These are phyloP conservation scores for Temnopleurus reevesii DNA, from an alignment of 53 echinoderm and acorn worm genomes.

Conservation along the genomic window DNA sequence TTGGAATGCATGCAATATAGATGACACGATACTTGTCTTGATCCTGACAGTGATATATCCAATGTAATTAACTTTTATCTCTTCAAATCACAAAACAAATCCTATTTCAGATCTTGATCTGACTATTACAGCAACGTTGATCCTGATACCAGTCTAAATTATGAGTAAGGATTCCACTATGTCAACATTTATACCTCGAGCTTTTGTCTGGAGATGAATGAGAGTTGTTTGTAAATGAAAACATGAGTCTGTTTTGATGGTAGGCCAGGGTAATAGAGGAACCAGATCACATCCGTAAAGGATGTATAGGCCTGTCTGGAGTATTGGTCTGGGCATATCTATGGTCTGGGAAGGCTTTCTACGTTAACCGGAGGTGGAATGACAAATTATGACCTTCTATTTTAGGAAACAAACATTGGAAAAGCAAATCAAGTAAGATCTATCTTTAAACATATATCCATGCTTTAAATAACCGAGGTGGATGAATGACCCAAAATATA, in stretches of 20 bases:
- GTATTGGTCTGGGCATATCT: background rate
- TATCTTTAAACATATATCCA: too few relatives aligned
- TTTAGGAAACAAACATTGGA: slow-evolving; percentile 2
- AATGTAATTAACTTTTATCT: slow-evolving; percentile 22
- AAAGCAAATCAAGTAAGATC: too few relatives aligned
- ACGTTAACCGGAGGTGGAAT: background rate
- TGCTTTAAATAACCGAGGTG: too few relatives aligned
- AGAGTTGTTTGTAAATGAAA: background rate
- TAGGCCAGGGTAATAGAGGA: slow-evolving; percentile 35
- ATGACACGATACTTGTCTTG: background rate
- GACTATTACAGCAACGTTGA: background rate
- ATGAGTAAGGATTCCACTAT: slow-evolving; percentile 19
- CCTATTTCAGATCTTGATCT: slow-evolving; percentile 24
- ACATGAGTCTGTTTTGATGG: slow-evolving; percentile 4
- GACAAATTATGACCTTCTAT: background rate
- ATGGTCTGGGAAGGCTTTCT: background rate
- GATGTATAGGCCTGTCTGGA: slow-evolving; percentile 7
- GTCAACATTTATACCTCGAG: slow-evolving; percentile 17
- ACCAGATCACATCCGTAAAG: background rate
- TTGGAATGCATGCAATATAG: background rate
- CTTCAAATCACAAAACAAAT: slow-evolving; percentile 8
- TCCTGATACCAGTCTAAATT: background rate
- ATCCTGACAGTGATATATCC: slow-evolving; percentile 4
- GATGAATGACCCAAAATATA: too few relatives aligned
- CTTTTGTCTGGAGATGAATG: background rate